Conservation (phyloP, 1,140 invertebrate species). For the Adelges cooleyi region DNA sequence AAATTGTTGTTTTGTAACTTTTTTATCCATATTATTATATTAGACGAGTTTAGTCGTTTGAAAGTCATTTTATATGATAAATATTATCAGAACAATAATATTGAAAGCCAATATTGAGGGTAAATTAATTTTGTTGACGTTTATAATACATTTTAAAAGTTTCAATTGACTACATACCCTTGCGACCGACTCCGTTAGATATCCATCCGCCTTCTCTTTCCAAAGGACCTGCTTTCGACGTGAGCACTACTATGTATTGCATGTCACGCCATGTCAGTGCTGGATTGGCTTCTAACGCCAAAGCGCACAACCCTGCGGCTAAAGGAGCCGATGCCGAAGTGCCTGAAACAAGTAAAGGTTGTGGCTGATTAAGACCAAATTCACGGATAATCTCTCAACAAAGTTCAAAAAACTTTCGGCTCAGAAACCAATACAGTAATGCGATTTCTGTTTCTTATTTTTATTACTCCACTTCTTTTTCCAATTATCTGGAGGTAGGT, state of each 20-base stretch:
- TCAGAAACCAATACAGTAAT: too few species aligned
- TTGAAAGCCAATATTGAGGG: too few species aligned
- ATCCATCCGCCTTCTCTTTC: constrained; percentile 82
- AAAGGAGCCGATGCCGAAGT: constrained; percentile 92
- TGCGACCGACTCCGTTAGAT: constrained; percentile 79
- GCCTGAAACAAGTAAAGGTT: constrained; percentile 37
- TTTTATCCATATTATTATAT: not conserved
- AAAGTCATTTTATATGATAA: too few species aligned
- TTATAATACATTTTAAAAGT: too few species aligned
- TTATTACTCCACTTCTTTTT: too few species aligned
- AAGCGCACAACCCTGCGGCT: constrained; percentile 86
- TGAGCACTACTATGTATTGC: constrained; percentile 92
- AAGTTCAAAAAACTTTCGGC: too few species aligned
- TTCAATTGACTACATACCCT: constrained; percentile 49
- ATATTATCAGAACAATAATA: too few species aligned
- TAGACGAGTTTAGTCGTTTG: not conserved
- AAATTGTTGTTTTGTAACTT: too few species aligned
- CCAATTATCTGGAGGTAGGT: too few species aligned
- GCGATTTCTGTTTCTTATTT: too few species aligned
- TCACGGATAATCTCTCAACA: too few species aligned
- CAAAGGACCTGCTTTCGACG: constrained; percentile 66
- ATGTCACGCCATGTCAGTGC: constrained; percentile 92
- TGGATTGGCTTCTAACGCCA: constrained; percentile 89
- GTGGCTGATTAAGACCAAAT: too few species aligned
- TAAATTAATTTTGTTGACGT: not conserved